Base-by-base conservation (phyloP, 2,797 vertebrate genomes). In the Heteromormyrus szaboi region DNA sequence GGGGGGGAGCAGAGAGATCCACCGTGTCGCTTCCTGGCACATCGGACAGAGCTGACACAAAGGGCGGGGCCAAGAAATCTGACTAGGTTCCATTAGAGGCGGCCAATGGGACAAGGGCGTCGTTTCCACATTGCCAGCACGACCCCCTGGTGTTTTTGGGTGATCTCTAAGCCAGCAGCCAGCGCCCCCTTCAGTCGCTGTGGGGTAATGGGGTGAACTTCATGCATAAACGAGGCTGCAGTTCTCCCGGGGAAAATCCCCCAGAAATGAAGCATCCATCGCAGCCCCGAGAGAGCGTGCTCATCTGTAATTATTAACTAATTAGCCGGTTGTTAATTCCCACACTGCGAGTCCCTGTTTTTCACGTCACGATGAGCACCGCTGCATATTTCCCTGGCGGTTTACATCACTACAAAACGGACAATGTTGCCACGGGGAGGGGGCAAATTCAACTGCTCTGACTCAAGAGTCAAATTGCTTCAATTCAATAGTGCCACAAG, bases 231-330 rank as follows among this genome's bases (percentile, higher is more conserved):
- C 14, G 48, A 53, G 59, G 46, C 37, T 44, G 11, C 53, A 3
- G 9, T 41, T 37, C 44, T 37, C 44, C 46, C 2, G 41, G 53
- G 89, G 85, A 9, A 89, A 86, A 37, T 76, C 54, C 83, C 59
- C 50, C 37, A 51, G 11, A 25, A 62, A 89, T 72, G 22, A 89
- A 37, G 83, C 65, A 50, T 41, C 44, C 76, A 84, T 56, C 19
- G 76, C 14, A 72, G 84, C 59, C 79, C 50, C 6, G n/a, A 1
- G 89, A 85, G 79, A 56, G 11, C 7, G 11, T 5, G 4, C 6
- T 54, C 53, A 25, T 68, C 84, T 53, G 76, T 59, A 89, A 89
- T 84, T 72, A 84, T 65, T 83, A 62, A 62, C 68, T 59, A 88
- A 88, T 86, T 62, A 89, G 83, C 87, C 79, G 37, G 37, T 29